These are phyloP conservation scores for Rhinatrema bivittatum DNA, from an alignment of 2,797 vertebrate genomes.

Conservation along the genomic window DNA sequence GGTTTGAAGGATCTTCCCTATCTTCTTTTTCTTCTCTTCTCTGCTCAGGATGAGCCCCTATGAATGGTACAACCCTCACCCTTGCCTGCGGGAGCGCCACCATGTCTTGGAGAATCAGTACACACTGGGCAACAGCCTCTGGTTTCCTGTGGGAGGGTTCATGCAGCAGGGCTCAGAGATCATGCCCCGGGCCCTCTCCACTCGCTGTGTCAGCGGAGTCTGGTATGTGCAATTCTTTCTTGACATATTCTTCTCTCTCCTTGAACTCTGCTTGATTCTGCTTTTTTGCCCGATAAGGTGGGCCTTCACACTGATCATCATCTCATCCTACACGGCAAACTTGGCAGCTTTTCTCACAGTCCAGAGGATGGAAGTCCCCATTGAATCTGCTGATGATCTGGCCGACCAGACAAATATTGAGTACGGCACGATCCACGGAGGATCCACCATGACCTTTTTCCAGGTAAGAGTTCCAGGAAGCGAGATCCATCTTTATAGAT, in stretches of 20 bases:
- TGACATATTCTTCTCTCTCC: background rate
- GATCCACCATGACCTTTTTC: constrained; percentile 94
- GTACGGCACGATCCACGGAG: constrained; percentile 88
- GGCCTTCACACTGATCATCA: constrained; percentile 93
- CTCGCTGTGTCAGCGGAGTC: constrained; percentile 88
- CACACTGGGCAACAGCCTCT: constrained; percentile 90
- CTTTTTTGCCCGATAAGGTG: constrained; percentile 63
- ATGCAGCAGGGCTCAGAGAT: constrained; percentile 95
- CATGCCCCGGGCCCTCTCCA: constrained; percentile 88
- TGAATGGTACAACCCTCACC: constrained; percentile 92
- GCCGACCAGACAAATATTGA: constrained; percentile 92
- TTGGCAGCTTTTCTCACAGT: constrained; percentile 89
- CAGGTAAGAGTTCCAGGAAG: constrained; percentile 55
- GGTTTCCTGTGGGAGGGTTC: constrained; percentile 92
- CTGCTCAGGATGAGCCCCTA: constrained; percentile 79
- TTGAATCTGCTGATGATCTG: constrained; percentile 85
- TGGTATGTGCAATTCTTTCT: constrained; percentile 69
- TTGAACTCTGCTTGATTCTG: background rate
- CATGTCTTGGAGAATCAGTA: constrained; percentile 90
- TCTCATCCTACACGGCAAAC: constrained; percentile 93
- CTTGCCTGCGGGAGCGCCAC: constrained; percentile 73
- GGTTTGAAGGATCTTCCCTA: too few species aligned
- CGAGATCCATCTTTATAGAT: too few species aligned
- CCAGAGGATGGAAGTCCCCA: constrained; percentile 90
- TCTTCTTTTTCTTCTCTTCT: background rate